Evolutionary conservation across 2,888 invertebrate species (phyloP), one percentile per base, ranked within the genome.

Genomic region (Drosophila infuscata): DNA sequence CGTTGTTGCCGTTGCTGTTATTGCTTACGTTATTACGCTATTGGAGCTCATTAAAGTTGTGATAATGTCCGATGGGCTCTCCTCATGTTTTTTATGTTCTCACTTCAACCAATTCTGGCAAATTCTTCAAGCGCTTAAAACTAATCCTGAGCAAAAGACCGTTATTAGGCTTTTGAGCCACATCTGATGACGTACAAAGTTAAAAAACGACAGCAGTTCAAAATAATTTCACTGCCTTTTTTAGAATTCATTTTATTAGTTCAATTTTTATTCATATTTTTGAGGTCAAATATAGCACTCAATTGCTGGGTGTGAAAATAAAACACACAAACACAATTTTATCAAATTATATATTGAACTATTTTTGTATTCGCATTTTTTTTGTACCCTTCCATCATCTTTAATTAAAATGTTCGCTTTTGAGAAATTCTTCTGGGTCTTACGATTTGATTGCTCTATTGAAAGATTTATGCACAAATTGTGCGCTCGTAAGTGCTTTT

Each of bases 41-140:
- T 74, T 74, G 73, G 65, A 73, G 83, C 80, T 85, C 77, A 88
- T 88, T 82, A 83, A 83, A 88, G 83, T 88, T 83, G 88, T 82
- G 86, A 88, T 83, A 83, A 82, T 88, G 83, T 67, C 80, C 79
- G 70, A 66, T 43, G 60, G 25, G 65, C 33, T 65, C 65, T 51
- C 65, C 41, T 35, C 41, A 65, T 49, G 30, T n/a, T 43, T 73
- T 46, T 57, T 68, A 70, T 69, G 70, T 81, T 81, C 78, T 70
- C 81, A 69, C 73, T 74, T 77, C 61, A 64, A 60, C 46, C 15
- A 25, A 46, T 25, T 46, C 46, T 46, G 25, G 46, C 46, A 4
- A 25, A 8, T 46, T 46, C 46, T 46, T 25, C 15, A 20, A 25
- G 62, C 58, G 38, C 35, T 70, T 70, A 30, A 71, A 58, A 25